Evolutionary conservation across 2,888 invertebrate genomes (phyloP).

Genomic region (Sphaerophoria taeniata): DNA sequence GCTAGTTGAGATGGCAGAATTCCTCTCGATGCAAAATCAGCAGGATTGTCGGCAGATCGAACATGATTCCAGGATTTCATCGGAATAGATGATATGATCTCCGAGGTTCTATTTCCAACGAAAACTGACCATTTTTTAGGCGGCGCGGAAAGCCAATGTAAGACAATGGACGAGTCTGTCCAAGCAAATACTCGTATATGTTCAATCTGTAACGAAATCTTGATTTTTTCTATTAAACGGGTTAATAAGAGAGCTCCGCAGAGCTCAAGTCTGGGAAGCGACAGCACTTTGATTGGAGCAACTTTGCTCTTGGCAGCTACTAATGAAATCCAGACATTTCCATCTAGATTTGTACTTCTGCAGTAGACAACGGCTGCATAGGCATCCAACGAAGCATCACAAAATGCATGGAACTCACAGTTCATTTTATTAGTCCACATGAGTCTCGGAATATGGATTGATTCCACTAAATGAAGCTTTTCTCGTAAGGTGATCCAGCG

Average conservation of each 20-base stretch:
- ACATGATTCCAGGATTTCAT: conserved; percentile 55
- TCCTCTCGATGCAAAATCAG: conserved; percentile 48
- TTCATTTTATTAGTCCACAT: background rate
- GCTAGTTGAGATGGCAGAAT: conserved; percentile 32
- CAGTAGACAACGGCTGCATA: too few species aligned
- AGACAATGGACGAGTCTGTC: background rate
- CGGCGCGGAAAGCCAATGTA: conserved; percentile 27
- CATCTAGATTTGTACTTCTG: conserved; percentile 3
- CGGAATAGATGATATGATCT: conserved; percentile 61
- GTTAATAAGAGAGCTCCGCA: conserved; percentile 21
- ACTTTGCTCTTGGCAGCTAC: conserved; percentile 5
- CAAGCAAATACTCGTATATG: conserved; percentile 11
- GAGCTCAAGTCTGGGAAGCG: conserved; percentile 15
- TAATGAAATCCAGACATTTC: background rate
- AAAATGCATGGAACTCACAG: conserved; percentile 7
- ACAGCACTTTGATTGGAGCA: conserved; percentile 10
- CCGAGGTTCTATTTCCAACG: conserved; percentile 27
- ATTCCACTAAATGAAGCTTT: conserved; percentile 7
- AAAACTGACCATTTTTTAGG: conserved; percentile 40
- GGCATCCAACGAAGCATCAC: conserved; percentile 27
- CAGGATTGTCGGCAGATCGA: background rate
- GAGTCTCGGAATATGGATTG: conserved; percentile 7
- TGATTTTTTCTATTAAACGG: too few species aligned
- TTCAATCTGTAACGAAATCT: too few species aligned
- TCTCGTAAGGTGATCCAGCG: conserved; percentile 19